phyloP scores from a whole-genome alignment of 2,113 vertebrate species.

The Geococcyx californianus region DNA sequence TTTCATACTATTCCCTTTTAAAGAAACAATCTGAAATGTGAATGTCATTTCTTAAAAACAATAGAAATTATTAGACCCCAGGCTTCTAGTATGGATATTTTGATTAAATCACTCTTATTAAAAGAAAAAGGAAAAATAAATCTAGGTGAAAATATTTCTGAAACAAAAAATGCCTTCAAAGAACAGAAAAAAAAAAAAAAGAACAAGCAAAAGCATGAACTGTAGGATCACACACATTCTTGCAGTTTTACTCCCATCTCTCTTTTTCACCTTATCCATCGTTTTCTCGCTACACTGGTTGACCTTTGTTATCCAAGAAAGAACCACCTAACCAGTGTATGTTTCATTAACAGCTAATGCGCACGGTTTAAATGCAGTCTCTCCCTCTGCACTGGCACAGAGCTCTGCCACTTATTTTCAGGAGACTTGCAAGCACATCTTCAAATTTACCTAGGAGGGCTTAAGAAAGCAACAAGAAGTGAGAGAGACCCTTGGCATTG shows the following conservation, averaged over 20 bases:
- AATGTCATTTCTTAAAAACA: not conserved
- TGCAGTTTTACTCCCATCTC: not conserved
- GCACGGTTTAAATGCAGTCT: not conserved
- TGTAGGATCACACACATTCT: not conserved
- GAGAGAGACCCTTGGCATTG: not conserved
- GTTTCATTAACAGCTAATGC: not conserved
- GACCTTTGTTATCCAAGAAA: not conserved
- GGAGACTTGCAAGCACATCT: not conserved
- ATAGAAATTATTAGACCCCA: not conserved
- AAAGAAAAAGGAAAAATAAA: not conserved
- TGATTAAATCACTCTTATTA: not conserved
- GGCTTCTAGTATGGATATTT: not conserved
- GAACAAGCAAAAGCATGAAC: not conserved
- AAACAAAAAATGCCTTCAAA: not conserved
- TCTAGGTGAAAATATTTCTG: not conserved
- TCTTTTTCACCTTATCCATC: not conserved
- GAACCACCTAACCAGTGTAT: not conserved
- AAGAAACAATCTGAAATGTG: conserved; percentile 8
- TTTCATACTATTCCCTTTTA: not conserved
- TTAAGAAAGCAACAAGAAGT: not conserved
- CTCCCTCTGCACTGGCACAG: not conserved
- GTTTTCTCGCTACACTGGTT: not conserved
- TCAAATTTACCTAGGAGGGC: not conserved
- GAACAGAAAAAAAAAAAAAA: not conserved
- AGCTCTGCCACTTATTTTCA: not conserved